These are phyloP conservation scores for Jordanella pulchra DNA, from an alignment of 2,797 vertebrate species.

Conservation along the genomic window DNA sequence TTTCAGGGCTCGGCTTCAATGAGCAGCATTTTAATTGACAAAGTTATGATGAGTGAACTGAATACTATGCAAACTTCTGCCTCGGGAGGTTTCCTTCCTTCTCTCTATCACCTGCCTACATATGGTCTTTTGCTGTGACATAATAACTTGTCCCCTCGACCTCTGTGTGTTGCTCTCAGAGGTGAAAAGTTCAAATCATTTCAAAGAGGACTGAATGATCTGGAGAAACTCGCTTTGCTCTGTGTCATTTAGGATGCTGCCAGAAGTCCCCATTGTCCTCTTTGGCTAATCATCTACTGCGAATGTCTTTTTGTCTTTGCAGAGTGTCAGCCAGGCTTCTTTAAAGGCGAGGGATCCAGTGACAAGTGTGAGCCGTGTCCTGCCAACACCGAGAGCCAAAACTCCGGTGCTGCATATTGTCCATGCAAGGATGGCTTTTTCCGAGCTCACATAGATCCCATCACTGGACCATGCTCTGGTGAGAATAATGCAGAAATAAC, in stretches of 20 bases:
- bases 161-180: conserved; percentile 10
- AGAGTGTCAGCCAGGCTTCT: conserved; percentile 89
- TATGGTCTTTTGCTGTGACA: conserved; percentile 49
- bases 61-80: conserved; percentile 43
- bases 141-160: conserved; percentile 36
- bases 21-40: conserved; percentile 20
- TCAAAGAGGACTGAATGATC: conserved; percentile 16
- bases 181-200: conserved; percentile 54
- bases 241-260: conserved; percentile 14
- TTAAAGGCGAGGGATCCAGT: conserved; percentile 80
- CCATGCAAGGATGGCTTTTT: conserved; percentile 86
- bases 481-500: neutral
- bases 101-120: conserved; percentile 44
- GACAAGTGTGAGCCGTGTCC: conserved; percentile 84
- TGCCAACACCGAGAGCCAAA: conserved; percentile 75
- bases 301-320: conserved; percentile 55
- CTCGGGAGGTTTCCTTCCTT: conserved; percentile 27
- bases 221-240: conserved; percentile 32
- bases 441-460: conserved; percentile 78
- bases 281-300: conserved; percentile 43
- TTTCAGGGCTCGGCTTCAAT: conserved; percentile 42
- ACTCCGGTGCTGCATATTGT: conserved; percentile 75
- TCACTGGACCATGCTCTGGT: conserved; percentile 84
- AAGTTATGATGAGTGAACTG: conserved; percentile 49
- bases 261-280: conserved; percentile 33